Base-by-base conservation (phyloP, 2,797 vertebrate species). In the Todus mexicanus region DNA sequence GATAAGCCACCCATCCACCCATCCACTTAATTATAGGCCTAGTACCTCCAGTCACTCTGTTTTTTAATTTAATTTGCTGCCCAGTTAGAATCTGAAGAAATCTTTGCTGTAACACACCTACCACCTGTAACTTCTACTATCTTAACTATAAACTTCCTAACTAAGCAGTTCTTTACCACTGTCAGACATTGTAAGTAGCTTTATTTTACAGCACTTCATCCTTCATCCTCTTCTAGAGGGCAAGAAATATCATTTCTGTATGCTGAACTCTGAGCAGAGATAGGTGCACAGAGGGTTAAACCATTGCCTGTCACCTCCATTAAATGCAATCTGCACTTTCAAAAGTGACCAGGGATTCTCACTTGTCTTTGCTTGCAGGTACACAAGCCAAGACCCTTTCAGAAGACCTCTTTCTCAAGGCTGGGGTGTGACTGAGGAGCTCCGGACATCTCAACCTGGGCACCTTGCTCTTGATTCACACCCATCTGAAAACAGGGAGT, bases 1-100 rank as follows among this genome's bases (percentile, higher is more conserved):
- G 96, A 95, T 96, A 95, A 96, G 93, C 94, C 64, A 43, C 37
- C 56, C 70, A 96, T 94, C 93, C 89, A 92, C 92, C 57, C 91
- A 91, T 96, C 18, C 89, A 82, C 60, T 88, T 96, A 96, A 96
- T 95, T 95, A 95, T 57, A 95, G 93, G 40, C 27, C 79, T 86
- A 64, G 60, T 63, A 91, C 87, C 51, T 93, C 86, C 59, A 94
- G 90, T 85, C 81, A 69, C 65, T 73, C 48, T 91, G 65, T 77
- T 91, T 92, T 92, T 90, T 65, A 91, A 89, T 94, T 95, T 94
- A 81, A 88, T 89, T 90, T 90, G 45, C 57, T 94, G 70, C 73
- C 70, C 79, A 90, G 93, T 89, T 86, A 81, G 76, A 92, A 84
- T 87, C 79, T 91, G 82, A 59, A 81, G 64, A 92, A 94, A 66